Evolutionary conservation across 2,797 vertebrate species (phyloP).

Genomic region (Heterohyrax brucei): DNA sequence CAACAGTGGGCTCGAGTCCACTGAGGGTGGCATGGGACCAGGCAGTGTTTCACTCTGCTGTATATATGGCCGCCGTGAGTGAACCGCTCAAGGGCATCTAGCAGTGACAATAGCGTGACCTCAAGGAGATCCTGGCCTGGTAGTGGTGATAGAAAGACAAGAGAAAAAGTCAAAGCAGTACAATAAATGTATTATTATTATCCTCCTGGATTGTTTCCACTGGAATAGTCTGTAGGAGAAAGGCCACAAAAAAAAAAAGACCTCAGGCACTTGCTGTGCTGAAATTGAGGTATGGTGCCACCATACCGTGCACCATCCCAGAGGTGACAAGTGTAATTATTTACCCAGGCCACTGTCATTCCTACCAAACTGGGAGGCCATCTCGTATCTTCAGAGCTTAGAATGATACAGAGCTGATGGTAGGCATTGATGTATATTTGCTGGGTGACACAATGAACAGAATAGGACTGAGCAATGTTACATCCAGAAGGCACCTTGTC

Average conservation of each 20-base stretch:
- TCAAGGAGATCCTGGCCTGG: not conserved
- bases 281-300: not conserved
- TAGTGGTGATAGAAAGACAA: not conserved
- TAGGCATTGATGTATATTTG: not conserved
- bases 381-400: not conserved
- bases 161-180: not conserved
- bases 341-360: not conserved
- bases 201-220: not conserved
- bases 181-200: not conserved
- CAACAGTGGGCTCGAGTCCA: too few relatives aligned
- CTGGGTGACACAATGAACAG: not conserved
- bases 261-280: rapidly evolving
- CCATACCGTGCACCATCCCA: not conserved
- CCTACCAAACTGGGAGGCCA: not conserved
- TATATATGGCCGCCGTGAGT: too few relatives aligned
- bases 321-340: not conserved
- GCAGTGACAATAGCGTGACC: too few relatives aligned
- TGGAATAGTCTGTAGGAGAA: not conserved
- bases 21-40: too few relatives aligned
- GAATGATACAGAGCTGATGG: not conserved
- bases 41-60: too few relatives aligned
- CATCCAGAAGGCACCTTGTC: not conserved
- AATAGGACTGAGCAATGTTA: not conserved
- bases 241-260: too few relatives aligned
- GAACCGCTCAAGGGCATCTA: too few relatives aligned